These are phyloP conservation scores for Sinelater perroti DNA, from an alignment of 2,888 invertebrate species.

Conservation along the genomic window DNA sequence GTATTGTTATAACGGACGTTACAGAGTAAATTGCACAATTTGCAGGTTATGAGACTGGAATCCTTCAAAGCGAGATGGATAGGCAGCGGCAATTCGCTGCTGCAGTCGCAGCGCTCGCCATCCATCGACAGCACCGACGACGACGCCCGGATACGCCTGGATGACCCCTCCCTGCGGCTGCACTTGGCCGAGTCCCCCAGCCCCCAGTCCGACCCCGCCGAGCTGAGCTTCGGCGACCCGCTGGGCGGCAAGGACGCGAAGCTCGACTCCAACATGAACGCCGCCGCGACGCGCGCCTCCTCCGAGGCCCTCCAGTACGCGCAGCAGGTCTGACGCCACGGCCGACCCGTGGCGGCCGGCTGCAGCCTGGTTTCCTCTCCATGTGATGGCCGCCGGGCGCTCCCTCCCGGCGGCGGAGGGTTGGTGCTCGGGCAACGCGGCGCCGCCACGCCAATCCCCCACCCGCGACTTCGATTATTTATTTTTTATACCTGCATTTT, in stretches of 20 bases:
- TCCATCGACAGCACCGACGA: slow-evolving; percentile 58
- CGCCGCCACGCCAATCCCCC: slow-evolving; percentile 45
- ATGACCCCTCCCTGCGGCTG: slow-evolving; percentile 58
- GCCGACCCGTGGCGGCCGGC: slow-evolving; percentile 30
- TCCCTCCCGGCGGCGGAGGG: too few relatives aligned
- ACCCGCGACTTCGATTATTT: slow-evolving; percentile 9
- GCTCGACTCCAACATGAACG: slow-evolving; percentile 53
- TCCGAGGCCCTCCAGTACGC: slow-evolving; percentile 41
- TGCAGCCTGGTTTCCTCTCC: neutral
- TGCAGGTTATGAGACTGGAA: slow-evolving; percentile 78
- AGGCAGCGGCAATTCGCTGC: slow-evolving; percentile 56
- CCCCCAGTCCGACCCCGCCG: slow-evolving; percentile 49
- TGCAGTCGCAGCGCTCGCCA: slow-evolving; percentile 53
- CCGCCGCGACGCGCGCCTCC: slow-evolving; percentile 35
- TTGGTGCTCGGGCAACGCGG: too few relatives aligned
- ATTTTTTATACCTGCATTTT: slow-evolving; percentile 6
- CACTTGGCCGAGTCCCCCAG: slow-evolving; percentile 49
- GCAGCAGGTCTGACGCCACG: slow-evolving; percentile 45
- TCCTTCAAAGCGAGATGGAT: slow-evolving; percentile 70
- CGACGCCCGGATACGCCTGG: slow-evolving; percentile 54
- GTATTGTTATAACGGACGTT: neutral
- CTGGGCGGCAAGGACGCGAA: slow-evolving; percentile 28
- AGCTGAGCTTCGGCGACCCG: slow-evolving; percentile 44
- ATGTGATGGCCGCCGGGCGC: too few relatives aligned
- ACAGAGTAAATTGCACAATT: slow-evolving; percentile 6